Evolutionary conservation across 2,888 invertebrate species (phyloP), one percentile per base, ranked within the genome.

Genomic region (Troides oblongomaculatus): DNA sequence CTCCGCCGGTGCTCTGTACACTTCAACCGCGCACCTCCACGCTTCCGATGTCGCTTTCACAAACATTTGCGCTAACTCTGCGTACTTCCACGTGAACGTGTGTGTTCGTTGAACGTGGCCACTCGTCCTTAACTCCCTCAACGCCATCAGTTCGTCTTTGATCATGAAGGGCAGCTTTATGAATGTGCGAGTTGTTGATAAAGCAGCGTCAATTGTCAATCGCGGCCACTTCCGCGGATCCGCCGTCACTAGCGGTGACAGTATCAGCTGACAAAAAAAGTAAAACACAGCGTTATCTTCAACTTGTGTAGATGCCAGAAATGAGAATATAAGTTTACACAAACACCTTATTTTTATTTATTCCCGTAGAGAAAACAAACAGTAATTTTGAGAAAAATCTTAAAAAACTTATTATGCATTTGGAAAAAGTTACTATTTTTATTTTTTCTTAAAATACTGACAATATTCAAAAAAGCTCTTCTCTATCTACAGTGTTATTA

Each of bases 221-320:
- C 79, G 76, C 0, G 92, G 92, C 91, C 92, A 92, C 79, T 92
- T 92, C 7, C 92, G 77, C 30, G 92, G 92, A 72, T 92, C 88
- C 5, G 80, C 78, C 64, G 90, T 92, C 56, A 92, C 84, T 2
- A 92, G 77, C 14, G 92, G 92, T 30, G 92, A 91, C 65, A 91
- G 68, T 53, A 90, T 75, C 64, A 91, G 80, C 92, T 92, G 84
- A 10, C 83, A 84, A 71, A 25, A 23, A 39, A 64, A 53, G 14
- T 1, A 17, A 10, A 8, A 10, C 10, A 10, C 39, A 39, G 39
- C 10, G 10, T 39, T 39, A 39, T 10, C 39, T 10, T 10, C 39
- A 39, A 39, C 39, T 39, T 39, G 10, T 10, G 39, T 10, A 3
- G 0, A 50, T 50, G 50, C 2, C 18, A 50, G 18, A 30, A 30